A percentile compares a stretch with the other conserved stretches of the same genome.
Evolutionary conservation across 2,797 vertebrate genomes (phyloP).

Genomic region (Xenopus petersii): DNA sequence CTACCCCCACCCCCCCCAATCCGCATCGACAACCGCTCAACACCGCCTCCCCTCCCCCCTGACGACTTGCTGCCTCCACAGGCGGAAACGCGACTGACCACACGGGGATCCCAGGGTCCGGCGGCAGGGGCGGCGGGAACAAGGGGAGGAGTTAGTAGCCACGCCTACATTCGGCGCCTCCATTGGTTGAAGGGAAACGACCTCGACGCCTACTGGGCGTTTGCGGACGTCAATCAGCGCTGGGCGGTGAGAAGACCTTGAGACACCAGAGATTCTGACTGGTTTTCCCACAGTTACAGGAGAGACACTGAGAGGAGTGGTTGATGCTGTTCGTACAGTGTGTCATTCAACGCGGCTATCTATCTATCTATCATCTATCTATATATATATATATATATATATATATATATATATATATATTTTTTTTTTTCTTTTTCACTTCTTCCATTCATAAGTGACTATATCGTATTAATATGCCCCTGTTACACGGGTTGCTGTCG

Average conservation of each 20-base stretch:
- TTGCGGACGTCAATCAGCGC: slow-evolving; percentile 28
- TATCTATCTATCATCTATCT: too few relatives aligned
- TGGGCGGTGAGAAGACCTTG: slow-evolving; percentile 25
- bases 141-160: slow-evolving; percentile 3
- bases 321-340: slow-evolving; percentile 10
- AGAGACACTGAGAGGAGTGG: slow-evolving; percentile 38
- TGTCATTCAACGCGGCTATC: too few relatives aligned
- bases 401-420: too few relatives aligned
- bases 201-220: slow-evolving; percentile 34
- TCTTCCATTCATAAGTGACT: too few relatives aligned
- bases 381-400: too few relatives aligned
- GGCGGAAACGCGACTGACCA: slow-evolving; percentile 90
- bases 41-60: slow-evolving; percentile 80
- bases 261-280: slow-evolving; percentile 6
- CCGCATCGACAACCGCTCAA: slow-evolving; percentile 40
- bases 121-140: slow-evolving; percentile 77
- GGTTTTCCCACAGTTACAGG: slow-evolving; percentile 42
- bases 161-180: slow-evolving; percentile 52
- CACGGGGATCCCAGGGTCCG: slow-evolving; percentile 86
- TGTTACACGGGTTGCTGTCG: too few relatives aligned
- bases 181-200: slow-evolving; percentile 3
- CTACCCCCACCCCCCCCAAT: slow-evolving; percentile 62
- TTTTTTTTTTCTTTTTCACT: too few relatives aligned
- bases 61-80: slow-evolving; percentile 67
- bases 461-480: too few relatives aligned